These are phyloP conservation scores for Forbesichthys papilliferus DNA, from an alignment of 2,113 vertebrate genomes.

Conservation along the genomic window DNA sequence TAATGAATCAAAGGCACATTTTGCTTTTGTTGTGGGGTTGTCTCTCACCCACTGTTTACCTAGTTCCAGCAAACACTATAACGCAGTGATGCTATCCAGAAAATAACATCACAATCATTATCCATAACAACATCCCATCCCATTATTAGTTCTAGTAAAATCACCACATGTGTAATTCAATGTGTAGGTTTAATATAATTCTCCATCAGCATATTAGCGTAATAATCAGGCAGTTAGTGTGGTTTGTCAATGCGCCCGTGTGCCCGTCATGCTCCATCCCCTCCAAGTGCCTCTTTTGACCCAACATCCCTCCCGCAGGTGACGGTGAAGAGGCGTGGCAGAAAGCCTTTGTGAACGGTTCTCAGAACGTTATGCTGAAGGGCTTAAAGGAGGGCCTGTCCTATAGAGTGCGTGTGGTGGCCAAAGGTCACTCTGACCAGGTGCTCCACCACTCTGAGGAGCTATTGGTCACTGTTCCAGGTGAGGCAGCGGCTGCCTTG, in stretches of 20 bases:
- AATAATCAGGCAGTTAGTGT: constrained; percentile 16
- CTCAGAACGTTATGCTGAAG: constrained; percentile 89
- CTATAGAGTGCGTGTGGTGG: constrained; percentile 92
- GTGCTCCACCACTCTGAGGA: constrained; percentile 84
- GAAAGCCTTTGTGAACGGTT: constrained; percentile 92
- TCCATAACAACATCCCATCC: constrained; percentile 8
- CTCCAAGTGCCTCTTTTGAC: constrained; percentile 59
- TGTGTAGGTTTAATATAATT: constrained; percentile 15
- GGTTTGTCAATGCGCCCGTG: background rate
- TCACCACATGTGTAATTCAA: constrained; percentile 28
- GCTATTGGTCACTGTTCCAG: constrained; percentile 90
- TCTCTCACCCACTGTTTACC: constrained; percentile 55
- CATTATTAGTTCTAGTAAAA: background rate
- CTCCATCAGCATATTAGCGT: constrained; percentile 3
- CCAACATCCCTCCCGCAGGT: constrained; percentile 80
- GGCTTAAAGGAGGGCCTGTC: constrained; percentile 89
- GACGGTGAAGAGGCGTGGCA: constrained; percentile 91
- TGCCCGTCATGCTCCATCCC: no score
- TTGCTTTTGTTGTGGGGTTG: constrained; percentile 50
- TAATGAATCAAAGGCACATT: constrained; percentile 16
- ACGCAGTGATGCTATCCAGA: constrained; percentile 27
- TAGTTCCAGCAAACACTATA: constrained; percentile 20
- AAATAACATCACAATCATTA: constrained; percentile 33
- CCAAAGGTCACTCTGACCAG: constrained; percentile 82
- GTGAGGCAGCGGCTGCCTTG: constrained; percentile 80